These are phyloP conservation scores for Drosophila anomalata DNA, from an alignment of 2,888 invertebrate genomes.

Conservation along the genomic window DNA sequence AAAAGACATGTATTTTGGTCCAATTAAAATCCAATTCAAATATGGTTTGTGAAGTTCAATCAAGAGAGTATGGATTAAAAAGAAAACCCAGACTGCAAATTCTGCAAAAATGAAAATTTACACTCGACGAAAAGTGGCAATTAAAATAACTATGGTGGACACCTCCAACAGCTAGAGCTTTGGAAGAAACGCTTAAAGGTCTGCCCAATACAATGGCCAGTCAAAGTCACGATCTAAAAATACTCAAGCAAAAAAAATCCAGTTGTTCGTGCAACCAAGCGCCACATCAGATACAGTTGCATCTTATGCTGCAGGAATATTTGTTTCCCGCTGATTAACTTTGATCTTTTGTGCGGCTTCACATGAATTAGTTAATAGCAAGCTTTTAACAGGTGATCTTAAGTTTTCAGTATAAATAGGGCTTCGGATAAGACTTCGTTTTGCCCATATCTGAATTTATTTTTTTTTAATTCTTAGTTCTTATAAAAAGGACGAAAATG, in stretches of 20 bases:
- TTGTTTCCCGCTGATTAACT: too few species aligned
- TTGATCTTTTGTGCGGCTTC: conserved; percentile 27
- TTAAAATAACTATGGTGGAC: conserved; percentile 13
- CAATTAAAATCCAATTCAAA: conserved; percentile 21
- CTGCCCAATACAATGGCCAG: conserved; percentile 23
- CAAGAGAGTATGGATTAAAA: too few species aligned
- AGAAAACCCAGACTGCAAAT: too few species aligned
- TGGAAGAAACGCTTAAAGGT: conserved; percentile 22
- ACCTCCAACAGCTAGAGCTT: conserved; percentile 24
- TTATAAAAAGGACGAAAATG: not conserved
- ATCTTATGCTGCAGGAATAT: conserved; percentile 20
- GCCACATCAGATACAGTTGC: not conserved
- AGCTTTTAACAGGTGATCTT: too few species aligned
- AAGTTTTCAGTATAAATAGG: too few species aligned
- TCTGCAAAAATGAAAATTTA: too few species aligned
- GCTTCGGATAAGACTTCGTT: not conserved
- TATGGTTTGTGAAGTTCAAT: too few species aligned
- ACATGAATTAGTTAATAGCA: not conserved
- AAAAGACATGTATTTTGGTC: too few species aligned
- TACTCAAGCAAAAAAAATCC: conserved; percentile 12
- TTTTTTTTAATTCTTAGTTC: not conserved
- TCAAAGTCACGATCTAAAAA: conserved; percentile 61
- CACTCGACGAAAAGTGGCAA: too few species aligned
- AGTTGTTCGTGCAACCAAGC: conserved; percentile 28
- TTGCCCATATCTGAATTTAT: too few species aligned